Conservation (phyloP, 35 echinoderm and acorn worm species). For the Stichopus chloronotus region DNA sequence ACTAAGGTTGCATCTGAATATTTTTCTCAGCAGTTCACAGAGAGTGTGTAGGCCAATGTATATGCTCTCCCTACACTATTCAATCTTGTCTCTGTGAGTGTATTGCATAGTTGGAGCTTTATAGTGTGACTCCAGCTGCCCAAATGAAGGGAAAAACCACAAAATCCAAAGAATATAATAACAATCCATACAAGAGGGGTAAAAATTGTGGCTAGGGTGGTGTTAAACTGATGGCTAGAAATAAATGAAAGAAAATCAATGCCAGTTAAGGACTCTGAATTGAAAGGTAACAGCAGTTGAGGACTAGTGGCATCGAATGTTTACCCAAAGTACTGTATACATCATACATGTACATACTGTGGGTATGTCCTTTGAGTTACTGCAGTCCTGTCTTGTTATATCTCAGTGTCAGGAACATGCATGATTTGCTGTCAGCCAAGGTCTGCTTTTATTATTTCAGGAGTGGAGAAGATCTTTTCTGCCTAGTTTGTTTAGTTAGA, state of each 20-base stretch:
- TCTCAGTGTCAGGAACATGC: not conserved
- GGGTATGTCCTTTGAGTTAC: no score
- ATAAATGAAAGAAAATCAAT: not conserved
- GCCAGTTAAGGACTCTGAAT: not conserved
- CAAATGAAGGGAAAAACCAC: not conserved
- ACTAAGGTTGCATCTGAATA: no score
- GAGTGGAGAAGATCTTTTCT: not conserved
- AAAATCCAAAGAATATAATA: not conserved
- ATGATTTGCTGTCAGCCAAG: not conserved
- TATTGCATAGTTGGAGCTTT: not conserved
- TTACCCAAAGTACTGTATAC: no score
- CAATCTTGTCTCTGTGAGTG: no score
- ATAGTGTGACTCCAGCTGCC: not conserved
- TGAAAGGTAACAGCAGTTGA: not conserved
- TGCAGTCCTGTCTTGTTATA: not conserved
- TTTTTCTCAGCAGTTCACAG: no score
- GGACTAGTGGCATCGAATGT: no score
- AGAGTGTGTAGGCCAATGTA: no score
- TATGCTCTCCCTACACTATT: no score
- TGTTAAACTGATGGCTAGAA: not conserved
- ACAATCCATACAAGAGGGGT: not conserved
- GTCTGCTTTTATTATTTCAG: not conserved
- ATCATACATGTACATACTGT: no score
- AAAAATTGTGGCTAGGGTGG: not conserved
- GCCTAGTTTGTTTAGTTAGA: not conserved